Base-by-base conservation (phyloP, 2,888 invertebrate species). In the Cynaeus angustus region DNA sequence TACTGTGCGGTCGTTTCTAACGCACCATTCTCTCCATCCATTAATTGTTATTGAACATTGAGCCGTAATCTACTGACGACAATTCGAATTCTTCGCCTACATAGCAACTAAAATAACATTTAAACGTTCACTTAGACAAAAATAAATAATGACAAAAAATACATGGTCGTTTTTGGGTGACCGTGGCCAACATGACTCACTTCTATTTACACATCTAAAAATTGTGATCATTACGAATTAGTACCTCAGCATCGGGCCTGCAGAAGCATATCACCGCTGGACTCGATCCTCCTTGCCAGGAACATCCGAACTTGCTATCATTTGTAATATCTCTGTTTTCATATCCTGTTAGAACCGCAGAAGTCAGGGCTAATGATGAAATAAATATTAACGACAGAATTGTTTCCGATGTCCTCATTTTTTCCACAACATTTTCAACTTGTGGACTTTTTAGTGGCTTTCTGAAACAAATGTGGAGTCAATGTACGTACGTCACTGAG, bases 281-380 rank as follows among this genome's bases (percentile, higher is more conserved):
- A 58, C 68, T 73, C 14, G 77, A 80, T 9, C 84, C 84, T 16
- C 84, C 84, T 46, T 74, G 71, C 84, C 84, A 84, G 30, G 74
- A 70, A 68, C 85, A 85, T 13, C 83, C 82, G 70, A 79, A 84
- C 62, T 79, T 76, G 64, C 72, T 73, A 45, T 78, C 76, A 30
- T 76, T 76, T 3, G 83, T 82, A 64, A 84, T 79, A 66, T 81
- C 80, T n/a, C 65, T 50, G 16, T 50, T 37, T 58, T 73, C 68
- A 56, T 71, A 68, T 65, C 75, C 75, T 56, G 75, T 71, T 12
- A 75, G 46, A 64, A 75, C 61, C 12, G 70, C 74, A 68, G 52
- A 41, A 59, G 48, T 43, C 43, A 55, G 43, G 14, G 50, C 21
- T 6, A 55, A 37, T 30, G 66, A 14, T 46, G 62, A 46, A 48